A percentile compares a stretch with the other conserved stretches of the same genome.
These are phyloP conservation scores for Loris lydekkerianus DNA, from an alignment of 2,797 vertebrate genomes.

Conservation along the genomic window DNA sequence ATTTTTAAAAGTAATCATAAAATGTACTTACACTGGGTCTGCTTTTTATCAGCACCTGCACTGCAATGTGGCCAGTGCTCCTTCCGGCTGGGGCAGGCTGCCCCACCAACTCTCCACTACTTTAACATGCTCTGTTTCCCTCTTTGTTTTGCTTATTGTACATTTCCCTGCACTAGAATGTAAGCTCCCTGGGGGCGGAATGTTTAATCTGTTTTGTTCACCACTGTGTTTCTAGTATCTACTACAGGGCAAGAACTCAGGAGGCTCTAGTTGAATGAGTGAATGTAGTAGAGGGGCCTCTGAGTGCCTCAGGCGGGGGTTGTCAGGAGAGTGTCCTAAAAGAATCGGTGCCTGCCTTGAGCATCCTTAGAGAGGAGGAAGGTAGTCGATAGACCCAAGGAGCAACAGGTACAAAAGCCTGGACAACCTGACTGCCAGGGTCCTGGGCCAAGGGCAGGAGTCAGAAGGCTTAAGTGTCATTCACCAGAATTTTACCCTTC, in stretches of 20 bases:
- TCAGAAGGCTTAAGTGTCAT: not conserved
- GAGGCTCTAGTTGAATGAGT: not conserved
- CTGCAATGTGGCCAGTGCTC: not conserved
- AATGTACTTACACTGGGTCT: not conserved
- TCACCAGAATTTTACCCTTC: not conserved
- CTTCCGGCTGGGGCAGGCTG: too few relatives aligned
- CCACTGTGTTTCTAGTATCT: not conserved
- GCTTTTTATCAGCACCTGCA: not conserved
- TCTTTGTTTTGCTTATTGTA: not conserved
- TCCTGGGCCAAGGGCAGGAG: not conserved
- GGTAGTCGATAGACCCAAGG: not conserved
- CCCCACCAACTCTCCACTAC: not conserved
- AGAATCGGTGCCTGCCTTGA: not conserved
- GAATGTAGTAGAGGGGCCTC: not conserved
- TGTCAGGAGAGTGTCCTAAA: not conserved
- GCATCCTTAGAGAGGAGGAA: not conserved
- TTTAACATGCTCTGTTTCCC: not conserved
- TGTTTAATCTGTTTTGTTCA: not conserved
- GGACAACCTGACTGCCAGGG: not conserved
- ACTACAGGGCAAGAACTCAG: not conserved
- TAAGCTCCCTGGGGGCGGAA: not conserved
- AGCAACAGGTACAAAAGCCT: not conserved
- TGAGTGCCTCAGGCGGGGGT: rapidly evolving
- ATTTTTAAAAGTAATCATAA: not conserved
- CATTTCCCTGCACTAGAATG: not conserved